Base-by-base conservation (phyloP, 2,113 vertebrate genomes). In the Misgurnus anguillicaudatus region DNA sequence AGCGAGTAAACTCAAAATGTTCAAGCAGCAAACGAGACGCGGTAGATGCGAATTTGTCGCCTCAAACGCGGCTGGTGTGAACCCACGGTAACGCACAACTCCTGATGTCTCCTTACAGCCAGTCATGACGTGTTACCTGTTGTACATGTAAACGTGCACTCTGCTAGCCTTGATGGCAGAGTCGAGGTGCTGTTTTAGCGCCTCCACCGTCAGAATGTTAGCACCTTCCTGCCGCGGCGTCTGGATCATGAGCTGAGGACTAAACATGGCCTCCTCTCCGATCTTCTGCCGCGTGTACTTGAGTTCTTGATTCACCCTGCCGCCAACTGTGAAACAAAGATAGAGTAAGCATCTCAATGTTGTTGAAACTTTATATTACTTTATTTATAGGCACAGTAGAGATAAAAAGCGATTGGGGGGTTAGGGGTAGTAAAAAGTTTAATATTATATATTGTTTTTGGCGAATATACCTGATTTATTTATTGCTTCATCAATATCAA, bases 191-290 rank as follows among this genome's bases (percentile, higher is more conserved):
- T 99, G 98, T 42, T 90, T 90, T 38, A 99, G 94, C 0, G 97
- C 96, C 78, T 99, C 97, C 78, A 94, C 89, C 8, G 96, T 99
- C 80, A 99, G 89, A 87, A 99, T 90, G 51, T 94, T 96, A 87
- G 95, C 93, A 87, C 94, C 95, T 85, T 96, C 94, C 92, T 98
- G 95, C 87, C 94, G 94, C 3, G 98, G 95, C 70, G 97, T 99
- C 92, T 99, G 98, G 84, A 99, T 99, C 97, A 99, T 97, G 89
- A 99, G 94, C 87, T 99, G 98, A 85, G 97, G 95, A 89, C 95
- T 99, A 89, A 99, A 99, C 96, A 98, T 98, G 89, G 97, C 94
- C 90, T 99, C 98, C 88, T 99, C 96, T 61, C 98, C 98, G 85
- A 99, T 98, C 94, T 99, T 98, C 92, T 97, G 95, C 24, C 97